Conservation (phyloP, 2,797 vertebrate genomes). For the Phalanger gymnotis region DNA sequence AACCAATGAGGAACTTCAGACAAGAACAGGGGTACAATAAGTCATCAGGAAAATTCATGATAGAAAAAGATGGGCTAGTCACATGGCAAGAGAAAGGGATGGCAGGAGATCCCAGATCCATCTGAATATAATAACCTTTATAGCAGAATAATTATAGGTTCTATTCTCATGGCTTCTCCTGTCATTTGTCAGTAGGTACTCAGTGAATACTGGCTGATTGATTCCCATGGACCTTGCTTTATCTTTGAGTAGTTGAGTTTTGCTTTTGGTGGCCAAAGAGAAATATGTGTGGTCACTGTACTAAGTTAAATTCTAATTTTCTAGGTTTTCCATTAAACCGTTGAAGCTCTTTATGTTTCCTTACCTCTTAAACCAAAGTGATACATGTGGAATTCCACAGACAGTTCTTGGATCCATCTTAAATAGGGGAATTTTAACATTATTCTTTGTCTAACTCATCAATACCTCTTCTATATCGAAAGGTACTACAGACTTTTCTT, state of each 20-base stretch:
- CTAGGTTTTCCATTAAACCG: slow-evolving; percentile 43
- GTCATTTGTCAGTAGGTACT: slow-evolving; percentile 55
- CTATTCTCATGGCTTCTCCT: slow-evolving; percentile 62
- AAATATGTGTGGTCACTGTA: slow-evolving; percentile 57
- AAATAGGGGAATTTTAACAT: slow-evolving; percentile 63
- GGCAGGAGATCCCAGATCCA: neutral
- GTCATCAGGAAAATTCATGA: neutral
- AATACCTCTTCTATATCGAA: slow-evolving; percentile 57
- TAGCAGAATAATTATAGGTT: neutral
- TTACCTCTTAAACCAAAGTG: slow-evolving; percentile 66
- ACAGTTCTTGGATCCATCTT: slow-evolving; percentile 64
- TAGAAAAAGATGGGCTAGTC: neutral
- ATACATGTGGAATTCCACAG: slow-evolving; percentile 65
- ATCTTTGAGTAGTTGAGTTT: neutral
- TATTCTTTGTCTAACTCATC: slow-evolving; percentile 61
- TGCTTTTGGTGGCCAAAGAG: neutral
- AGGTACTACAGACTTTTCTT: slow-evolving; percentile 43
- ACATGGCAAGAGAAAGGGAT: neutral
- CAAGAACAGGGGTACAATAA: neutral
- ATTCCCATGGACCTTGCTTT: neutral
- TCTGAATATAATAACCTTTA: neutral
- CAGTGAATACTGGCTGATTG: slow-evolving; percentile 58
- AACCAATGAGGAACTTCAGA: neutral
- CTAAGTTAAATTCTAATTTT: slow-evolving; percentile 73
- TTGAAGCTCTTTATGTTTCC: slow-evolving; percentile 67